Percentiles rank a stretch among this genome's conserved stretches.
phyloP scores from a whole-genome alignment of 2,797 vertebrate genomes.

The Sebastes elongatus region DNA sequence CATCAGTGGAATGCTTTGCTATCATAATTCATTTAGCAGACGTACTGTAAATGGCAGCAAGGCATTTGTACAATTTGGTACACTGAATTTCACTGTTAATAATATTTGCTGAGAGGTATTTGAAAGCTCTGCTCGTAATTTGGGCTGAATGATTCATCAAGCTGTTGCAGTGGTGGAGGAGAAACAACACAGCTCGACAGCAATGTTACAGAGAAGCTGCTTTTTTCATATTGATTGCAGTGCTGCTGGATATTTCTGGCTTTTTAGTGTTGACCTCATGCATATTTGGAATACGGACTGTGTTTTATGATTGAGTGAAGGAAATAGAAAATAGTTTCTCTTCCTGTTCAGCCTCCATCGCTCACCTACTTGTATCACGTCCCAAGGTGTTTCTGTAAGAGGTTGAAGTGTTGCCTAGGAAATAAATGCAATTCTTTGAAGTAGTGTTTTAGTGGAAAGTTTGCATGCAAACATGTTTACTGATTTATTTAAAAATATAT shows the following conservation, averaged over 20 bases:
- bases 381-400: constrained; percentile 7
- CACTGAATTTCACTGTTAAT: constrained; percentile 42
- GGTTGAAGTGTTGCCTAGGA: background rate
- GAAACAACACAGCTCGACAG: background rate
- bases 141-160: constrained; percentile 23
- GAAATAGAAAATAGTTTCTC: background rate
- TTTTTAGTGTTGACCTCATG: constrained; percentile 25
- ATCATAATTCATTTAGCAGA: constrained; percentile 64
- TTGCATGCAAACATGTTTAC: background rate
- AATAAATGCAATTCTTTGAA: constrained; percentile 1
- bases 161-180: background rate
- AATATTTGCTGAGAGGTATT: constrained; percentile 25
- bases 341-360: background rate
- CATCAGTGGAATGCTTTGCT: constrained; percentile 54
- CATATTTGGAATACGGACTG: background rate
- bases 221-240: constrained; percentile 1
- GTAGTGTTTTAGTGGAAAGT: background rate
- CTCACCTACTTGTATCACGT: background rate
- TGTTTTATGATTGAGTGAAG: constrained; percentile 4
- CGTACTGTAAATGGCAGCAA: constrained; percentile 21
- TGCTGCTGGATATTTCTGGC: background rate
- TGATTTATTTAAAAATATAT: too few relatives aligned
- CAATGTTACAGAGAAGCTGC: background rate
- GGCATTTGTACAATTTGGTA: constrained; percentile 49
- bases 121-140: constrained; percentile 25